phyloP scores from a whole-genome alignment of 2,113 vertebrate genomes.

The Xiphophorus hellerii region DNA sequence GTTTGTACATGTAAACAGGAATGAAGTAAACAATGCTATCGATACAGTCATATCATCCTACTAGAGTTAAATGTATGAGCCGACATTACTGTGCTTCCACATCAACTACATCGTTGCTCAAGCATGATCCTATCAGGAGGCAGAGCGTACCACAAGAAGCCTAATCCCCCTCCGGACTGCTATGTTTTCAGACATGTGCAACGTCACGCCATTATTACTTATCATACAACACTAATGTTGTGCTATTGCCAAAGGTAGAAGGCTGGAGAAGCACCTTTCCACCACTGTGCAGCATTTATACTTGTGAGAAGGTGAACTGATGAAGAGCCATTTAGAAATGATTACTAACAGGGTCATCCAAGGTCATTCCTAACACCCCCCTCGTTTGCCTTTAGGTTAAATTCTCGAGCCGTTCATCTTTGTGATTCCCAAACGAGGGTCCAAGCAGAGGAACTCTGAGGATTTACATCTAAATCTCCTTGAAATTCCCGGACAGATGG shows the following conservation, averaged over 20 bases:
- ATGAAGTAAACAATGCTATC: conserved; percentile 82
- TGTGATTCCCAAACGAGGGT: conserved; percentile 6
- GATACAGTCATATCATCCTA: conserved; percentile 56
- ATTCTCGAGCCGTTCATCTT: conserved; percentile 14
- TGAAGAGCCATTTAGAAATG: conserved; percentile 16
- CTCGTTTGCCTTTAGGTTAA: conserved; percentile 9
- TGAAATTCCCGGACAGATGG: conserved; percentile 27
- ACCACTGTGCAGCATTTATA: conserved; percentile 47
- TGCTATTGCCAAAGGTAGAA: conserved; percentile 61
- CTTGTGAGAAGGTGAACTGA: conserved; percentile 24
- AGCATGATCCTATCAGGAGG: conserved; percentile 56
- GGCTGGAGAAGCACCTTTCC: conserved; percentile 39
- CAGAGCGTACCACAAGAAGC: conserved; percentile 40
- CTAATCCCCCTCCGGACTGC: conserved; percentile 37
- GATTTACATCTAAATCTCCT: conserved; percentile 5
- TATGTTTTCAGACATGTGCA: conserved; percentile 64
- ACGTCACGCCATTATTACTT: conserved; percentile 65
- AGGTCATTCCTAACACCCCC: conserved; percentile 32
- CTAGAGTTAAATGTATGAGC: conserved; percentile 44
- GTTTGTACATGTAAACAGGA: conserved; percentile 84
- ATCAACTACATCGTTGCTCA: conserved; percentile 43
- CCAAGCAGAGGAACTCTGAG: conserved; percentile 20
- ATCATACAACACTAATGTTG: conserved; percentile 56
- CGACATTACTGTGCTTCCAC: conserved; percentile 56
- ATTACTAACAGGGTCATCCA: conserved; percentile 31